Evolutionary conservation across 2,888 invertebrate species (phyloP), one percentile per base, ranked within the genome.

Genomic region (Unio delphinus): DNA sequence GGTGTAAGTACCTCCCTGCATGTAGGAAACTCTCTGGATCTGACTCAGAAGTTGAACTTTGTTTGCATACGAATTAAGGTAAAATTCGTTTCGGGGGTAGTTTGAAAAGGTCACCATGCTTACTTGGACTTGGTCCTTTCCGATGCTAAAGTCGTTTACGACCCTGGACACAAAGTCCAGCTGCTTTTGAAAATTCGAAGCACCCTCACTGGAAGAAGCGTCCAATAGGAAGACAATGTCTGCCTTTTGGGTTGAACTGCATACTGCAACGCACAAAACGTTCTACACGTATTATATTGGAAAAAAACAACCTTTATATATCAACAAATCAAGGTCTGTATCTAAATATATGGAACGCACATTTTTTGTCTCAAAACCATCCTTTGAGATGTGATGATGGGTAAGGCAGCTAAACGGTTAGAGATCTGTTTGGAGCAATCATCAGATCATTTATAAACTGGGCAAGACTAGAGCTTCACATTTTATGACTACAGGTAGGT

Each of bases 171-270:
- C 80, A 58, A 81, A 80, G 26, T 74, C 70, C 2, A 80, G 45
- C 62, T 79, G 76, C 58, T 79, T 79, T 58, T 79, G 72, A 58
- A 80, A 81, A 57, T 81, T 79, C 15, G 59, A 26, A 7, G 26
- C 55, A 15, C 71, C 73, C 64, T 79, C 79, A 70, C 81, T 81
- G 1, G 76, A 74, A 20, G 81, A 81, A 1, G 79, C 76, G 61
- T 81, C 81, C 63, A 81, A 69, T 5, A 81, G 68, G 64, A 81
- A 81, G 15, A 78, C 74, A 45, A 81, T 80, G 59, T 81, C 81
- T 0, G 79, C 76, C 20, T 66, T 68, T 5, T 76, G 57, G 7
- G 57, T 64, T 30, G 61, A 67, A 30, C 76, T 75, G 67, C 81
- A 81, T 45, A 70, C 81, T 81, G n/a, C 20, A 71, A 61, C 15